phyloP scores from a whole-genome alignment of 2,888 invertebrate genomes.

The Clistopyga incitator region DNA sequence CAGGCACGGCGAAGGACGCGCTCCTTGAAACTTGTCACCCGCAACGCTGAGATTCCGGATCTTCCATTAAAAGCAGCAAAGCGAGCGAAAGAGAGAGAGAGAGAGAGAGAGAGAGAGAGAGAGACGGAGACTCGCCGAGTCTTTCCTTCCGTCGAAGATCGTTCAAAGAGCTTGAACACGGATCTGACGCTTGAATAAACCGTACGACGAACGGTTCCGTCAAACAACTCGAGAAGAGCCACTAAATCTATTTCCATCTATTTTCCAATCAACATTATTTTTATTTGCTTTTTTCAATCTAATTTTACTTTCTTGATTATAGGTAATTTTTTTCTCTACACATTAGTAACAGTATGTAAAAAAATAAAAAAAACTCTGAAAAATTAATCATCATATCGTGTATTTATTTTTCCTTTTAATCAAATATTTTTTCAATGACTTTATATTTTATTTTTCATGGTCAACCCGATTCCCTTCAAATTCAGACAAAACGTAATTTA shows the following conservation, averaged over 20 bases:
- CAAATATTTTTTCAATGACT: no score
- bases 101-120: slow-evolving; percentile 1
- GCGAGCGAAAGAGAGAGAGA: neutral
- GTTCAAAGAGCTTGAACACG: slow-evolving; percentile 44
- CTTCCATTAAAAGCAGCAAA: slow-evolving; percentile 58
- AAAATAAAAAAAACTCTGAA: no score
- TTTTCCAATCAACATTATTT: neutral
- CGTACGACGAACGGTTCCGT: slow-evolving; percentile 50
- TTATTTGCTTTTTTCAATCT: neutral
- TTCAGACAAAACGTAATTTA: no score
- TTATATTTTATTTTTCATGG: no score
- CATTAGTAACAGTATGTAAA: no score
- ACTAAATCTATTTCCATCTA: neutral
- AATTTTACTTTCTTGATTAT: neutral
- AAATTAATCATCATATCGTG: no score
- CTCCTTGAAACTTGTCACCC: slow-evolving; percentile 67
- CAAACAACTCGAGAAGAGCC: neutral
- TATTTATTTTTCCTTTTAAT: no score
- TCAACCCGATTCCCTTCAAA: no score
- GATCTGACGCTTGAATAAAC: slow-evolving; percentile 57
- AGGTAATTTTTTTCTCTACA: neutral
- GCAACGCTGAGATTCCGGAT: slow-evolving; percentile 67
- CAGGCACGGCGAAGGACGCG: slow-evolving; percentile 50
- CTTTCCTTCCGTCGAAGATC: slow-evolving; percentile 8
- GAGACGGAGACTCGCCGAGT: neutral